A percentile compares a stretch with the other conserved stretches of the same genome.
phyloP scores from a whole-genome alignment of 2,113 vertebrate genomes.

The Danio rerio region GRCz12tu NC_133191.1:9150001-9150500 shows the following conservation, averaged over 20 bases:
- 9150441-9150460: constrained; percentile 91
- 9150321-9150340: neutral
- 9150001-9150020: too few species aligned
- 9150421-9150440: constrained; percentile 98
- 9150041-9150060: too few species aligned
- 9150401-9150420: constrained; percentile 95
- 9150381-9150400: constrained; percentile 98
- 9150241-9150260: constrained; percentile 96
- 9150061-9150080: too few species aligned
- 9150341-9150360: neutral
- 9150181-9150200: constrained; percentile 96
- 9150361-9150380: constrained; percentile 75
- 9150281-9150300: constrained; percentile 93
- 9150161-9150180: constrained; percentile 87
- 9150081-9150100: too few species aligned
- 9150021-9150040: too few species aligned
- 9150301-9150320: constrained; percentile 77
- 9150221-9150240: constrained; percentile 94
- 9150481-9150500: neutral
- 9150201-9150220: constrained; percentile 93
- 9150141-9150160: constrained; percentile 81
- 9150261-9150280: constrained; percentile 91
- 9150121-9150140: constrained; percentile 59
- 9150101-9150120: too few species aligned
- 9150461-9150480: constrained; percentile 83